phyloP scores from a whole-genome alignment of 2,797 vertebrate genomes.

The Heliangelus exortis region DNA sequence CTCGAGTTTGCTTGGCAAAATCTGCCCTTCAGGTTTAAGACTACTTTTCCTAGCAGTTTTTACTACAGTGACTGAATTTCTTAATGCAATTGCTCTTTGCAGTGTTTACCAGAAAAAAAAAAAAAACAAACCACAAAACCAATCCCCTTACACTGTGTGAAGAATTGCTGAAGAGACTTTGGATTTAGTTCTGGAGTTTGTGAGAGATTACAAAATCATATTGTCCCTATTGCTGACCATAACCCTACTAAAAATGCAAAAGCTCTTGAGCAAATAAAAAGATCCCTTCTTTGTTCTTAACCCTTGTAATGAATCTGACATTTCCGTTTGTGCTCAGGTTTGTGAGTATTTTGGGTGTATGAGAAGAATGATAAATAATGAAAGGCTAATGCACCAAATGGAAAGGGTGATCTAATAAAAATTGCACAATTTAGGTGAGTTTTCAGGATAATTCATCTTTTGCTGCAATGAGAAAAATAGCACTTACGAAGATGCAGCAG shows the following conservation, averaged over 20 bases:
- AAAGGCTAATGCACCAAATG: background rate
- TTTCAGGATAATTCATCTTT: background rate
- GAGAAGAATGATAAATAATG: background rate
- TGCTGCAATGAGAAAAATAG: background rate
- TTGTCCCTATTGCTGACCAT: accelerated
- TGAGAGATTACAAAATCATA: background rate
- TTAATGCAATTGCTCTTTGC: background rate
- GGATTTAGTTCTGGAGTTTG: background rate
- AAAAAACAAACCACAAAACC: too few relatives aligned
- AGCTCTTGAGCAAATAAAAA: background rate
- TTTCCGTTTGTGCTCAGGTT: background rate
- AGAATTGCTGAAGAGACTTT: background rate
- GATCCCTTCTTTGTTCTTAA: background rate
- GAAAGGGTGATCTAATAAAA: background rate
- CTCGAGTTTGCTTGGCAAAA: background rate
- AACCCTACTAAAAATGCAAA: background rate
- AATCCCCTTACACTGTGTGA: accelerated
- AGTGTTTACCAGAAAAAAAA: background rate
- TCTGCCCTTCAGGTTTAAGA: background rate
- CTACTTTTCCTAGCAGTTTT: background rate
- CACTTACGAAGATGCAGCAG: background rate
- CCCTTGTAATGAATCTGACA: background rate
- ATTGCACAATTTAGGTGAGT: background rate
- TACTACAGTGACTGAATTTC: background rate
- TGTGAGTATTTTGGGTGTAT: background rate